Conservation (phyloP, 2,888 invertebrate species). For the Plagiodera versicolora region DNA sequence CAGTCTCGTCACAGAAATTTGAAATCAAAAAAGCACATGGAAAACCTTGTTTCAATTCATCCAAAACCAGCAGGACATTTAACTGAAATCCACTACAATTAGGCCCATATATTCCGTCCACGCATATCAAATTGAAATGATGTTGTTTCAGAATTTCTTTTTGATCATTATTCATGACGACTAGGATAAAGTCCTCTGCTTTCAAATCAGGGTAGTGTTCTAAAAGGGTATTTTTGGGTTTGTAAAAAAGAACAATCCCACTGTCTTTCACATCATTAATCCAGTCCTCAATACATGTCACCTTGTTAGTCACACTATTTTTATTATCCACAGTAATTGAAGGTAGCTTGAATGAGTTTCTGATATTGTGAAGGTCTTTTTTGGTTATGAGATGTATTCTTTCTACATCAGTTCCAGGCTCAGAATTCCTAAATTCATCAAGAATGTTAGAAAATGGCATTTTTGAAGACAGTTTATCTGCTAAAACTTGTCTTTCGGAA, state of each 20-base stretch:
- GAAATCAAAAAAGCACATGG: constrained; percentile 8
- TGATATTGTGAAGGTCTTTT: constrained; percentile 6
- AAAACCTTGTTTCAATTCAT: constrained; percentile 6
- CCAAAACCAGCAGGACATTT: neutral
- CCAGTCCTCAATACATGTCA: neutral
- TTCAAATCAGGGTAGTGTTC: neutral
- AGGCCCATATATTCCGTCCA: constrained; percentile 35
- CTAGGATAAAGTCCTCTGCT: neutral
- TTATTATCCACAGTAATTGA: neutral
- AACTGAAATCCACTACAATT: neutral
- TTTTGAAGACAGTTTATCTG: constrained; percentile 4
- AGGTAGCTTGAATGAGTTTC: neutral
- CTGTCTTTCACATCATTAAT: neutral
- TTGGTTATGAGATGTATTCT: constrained; percentile 3
- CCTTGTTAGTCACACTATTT: neutral
- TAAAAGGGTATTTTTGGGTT: neutral
- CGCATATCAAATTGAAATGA: neutral
- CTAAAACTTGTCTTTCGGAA: neutral
- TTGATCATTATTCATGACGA: neutral
- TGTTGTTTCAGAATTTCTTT: neutral
- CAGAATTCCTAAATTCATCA: neutral
- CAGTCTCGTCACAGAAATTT: neutral
- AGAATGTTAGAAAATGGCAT: neutral
- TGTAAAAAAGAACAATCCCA: neutral
- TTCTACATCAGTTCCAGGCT: neutral